Percentiles rank a stretch among this genome's conserved stretches.
Evolutionary conservation across 2,797 vertebrate species (phyloP).

Genomic region (Rousettus madagascariensis): DNA sequence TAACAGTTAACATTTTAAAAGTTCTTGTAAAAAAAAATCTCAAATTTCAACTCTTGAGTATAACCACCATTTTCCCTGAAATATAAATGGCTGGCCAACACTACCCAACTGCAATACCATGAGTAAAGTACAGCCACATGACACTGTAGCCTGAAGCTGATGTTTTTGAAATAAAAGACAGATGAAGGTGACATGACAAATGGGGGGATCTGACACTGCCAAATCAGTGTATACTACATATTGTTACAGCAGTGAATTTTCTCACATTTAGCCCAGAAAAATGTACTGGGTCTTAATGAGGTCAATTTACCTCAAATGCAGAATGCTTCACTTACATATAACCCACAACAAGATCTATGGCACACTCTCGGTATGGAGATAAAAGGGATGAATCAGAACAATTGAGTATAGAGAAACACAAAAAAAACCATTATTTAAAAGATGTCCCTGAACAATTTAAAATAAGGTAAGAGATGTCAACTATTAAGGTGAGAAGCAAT

Average conservation of each 20-base stretch:
- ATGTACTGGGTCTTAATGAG: not conserved
- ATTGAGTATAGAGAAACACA: not conserved
- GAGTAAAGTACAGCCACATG: not conserved
- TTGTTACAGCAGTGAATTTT: not conserved
- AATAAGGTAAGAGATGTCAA: not conserved
- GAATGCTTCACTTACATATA: not conserved
- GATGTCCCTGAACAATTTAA: not conserved
- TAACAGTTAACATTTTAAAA: not conserved
- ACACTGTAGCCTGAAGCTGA: not conserved
- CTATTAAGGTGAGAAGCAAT: not conserved
- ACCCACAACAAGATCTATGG: not conserved
- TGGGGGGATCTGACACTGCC: not conserved
- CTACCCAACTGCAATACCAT: not conserved
- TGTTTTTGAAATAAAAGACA: slow-evolving; percentile 21
- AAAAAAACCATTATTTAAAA: not conserved
- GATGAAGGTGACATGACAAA: not conserved
- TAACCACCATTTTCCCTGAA: slow-evolving; percentile 1
- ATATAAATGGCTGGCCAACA: not conserved
- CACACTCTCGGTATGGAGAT: not conserved
- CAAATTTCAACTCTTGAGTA: not conserved
- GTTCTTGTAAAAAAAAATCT: not conserved
- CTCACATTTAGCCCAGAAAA: not conserved
- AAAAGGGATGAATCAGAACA: not conserved
- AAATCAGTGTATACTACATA: not conserved
- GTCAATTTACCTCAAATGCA: not conserved